phyloP scores from a whole-genome alignment of 2,888 invertebrate genomes.

The Chloroclystis v-ata region DNA sequence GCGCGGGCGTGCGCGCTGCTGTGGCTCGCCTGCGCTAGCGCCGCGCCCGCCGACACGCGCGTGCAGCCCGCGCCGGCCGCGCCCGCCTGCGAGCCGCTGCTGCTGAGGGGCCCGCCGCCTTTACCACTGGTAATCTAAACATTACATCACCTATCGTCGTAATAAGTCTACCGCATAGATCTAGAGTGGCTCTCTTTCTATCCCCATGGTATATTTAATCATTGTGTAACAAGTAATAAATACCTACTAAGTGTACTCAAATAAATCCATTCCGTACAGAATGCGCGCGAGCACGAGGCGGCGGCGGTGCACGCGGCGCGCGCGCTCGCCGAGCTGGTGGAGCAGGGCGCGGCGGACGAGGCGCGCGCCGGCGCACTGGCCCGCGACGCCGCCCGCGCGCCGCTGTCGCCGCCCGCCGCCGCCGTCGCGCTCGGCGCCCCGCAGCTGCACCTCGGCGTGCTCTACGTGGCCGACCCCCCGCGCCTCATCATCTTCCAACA shows the following conservation, averaged over 20 bases:
- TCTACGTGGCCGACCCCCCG: constrained; percentile 62
- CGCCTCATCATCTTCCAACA: constrained; percentile 67
- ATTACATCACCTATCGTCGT: background rate
- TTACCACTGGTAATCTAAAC: constrained; percentile 44
- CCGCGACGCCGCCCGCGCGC: constrained; percentile 63
- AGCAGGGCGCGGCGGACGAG: constrained; percentile 62
- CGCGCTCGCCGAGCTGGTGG: constrained; percentile 67
- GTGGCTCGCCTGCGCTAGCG: constrained; percentile 65
- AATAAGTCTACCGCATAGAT: too few species aligned
- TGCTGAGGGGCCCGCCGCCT: constrained; percentile 53
- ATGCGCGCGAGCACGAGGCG: constrained; percentile 64
- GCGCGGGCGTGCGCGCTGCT: constrained; percentile 67
- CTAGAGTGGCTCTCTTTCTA: too few species aligned
- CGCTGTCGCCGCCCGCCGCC: constrained; percentile 59
- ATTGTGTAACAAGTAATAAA: too few species aligned
- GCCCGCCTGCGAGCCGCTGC: constrained; percentile 49
- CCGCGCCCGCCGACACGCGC: constrained; percentile 55
- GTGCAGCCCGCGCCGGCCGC: constrained; percentile 38
- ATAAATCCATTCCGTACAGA: too few species aligned
- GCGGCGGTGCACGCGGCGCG: constrained; percentile 65
- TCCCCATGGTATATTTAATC: too few species aligned
- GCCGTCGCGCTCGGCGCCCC: constrained; percentile 73
- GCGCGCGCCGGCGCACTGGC: constrained; percentile 61
- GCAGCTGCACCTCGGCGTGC: constrained; percentile 68
- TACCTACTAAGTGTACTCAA: too few species aligned